These are phyloP conservation scores for Xyliphius kryptos DNA, from an alignment of 2,113 vertebrate species.

Conservation along the genomic window DNA sequence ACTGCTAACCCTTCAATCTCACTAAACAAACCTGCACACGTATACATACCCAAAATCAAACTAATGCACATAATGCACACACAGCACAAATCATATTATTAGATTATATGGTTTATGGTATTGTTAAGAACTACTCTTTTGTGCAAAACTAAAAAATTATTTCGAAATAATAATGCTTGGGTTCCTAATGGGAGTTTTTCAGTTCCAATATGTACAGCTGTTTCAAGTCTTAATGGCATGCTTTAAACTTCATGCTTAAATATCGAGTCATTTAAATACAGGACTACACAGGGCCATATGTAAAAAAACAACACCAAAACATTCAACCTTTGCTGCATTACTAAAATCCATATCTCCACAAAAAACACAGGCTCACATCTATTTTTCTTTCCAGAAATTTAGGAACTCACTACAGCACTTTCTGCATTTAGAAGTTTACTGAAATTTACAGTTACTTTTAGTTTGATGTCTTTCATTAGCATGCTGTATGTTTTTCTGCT, in stretches of 20 bases:
- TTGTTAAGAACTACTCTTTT: background rate
- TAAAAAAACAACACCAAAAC: conserved; percentile 4
- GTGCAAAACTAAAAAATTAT: background rate
- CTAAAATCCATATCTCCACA: background rate
- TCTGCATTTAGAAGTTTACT: conserved; percentile 25
- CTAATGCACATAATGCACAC: no score
- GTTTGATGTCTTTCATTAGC: conserved; percentile 55
- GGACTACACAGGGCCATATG: background rate
- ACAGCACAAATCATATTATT: no score
- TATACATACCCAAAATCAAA: no score
- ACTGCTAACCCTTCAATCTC: no score
- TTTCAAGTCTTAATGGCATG: background rate
- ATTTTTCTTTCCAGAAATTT: background rate
- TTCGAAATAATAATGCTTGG: background rate
- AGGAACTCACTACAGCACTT: background rate
- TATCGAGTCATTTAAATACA: conserved; percentile 4
- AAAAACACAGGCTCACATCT: background rate
- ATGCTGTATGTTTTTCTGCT: conserved; percentile 16
- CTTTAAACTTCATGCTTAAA: background rate
- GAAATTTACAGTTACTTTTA: no score
- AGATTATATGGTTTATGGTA: no score
- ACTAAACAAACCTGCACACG: no score
- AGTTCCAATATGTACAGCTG: conserved; percentile 6
- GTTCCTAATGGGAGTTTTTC: background rate
- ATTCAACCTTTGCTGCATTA: background rate